Percentiles rank a stretch among this genome's conserved stretches.
These are phyloP conservation scores for Druon quercuslanigerum DNA, from an alignment of 1,140 invertebrate species.

Conservation along the genomic window DNA sequence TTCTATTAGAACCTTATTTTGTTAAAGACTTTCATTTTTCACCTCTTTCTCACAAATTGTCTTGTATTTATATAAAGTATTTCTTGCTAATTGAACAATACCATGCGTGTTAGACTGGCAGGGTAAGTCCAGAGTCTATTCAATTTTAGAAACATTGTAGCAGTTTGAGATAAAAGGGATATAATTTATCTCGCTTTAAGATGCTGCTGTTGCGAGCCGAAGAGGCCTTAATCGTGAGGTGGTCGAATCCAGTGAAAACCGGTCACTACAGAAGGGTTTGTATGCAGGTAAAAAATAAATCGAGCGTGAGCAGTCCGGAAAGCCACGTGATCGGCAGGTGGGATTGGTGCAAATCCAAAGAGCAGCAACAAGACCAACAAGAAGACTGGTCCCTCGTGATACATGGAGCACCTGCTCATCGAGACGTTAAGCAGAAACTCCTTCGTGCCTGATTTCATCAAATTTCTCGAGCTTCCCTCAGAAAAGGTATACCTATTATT, in stretches of 20 bases:
- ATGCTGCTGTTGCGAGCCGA: neutral
- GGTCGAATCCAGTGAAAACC: slow-evolving; percentile 40
- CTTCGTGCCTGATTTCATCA: slow-evolving; percentile 46
- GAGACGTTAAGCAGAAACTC: slow-evolving; percentile 48
- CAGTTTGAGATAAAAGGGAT: slow-evolving; percentile 22
- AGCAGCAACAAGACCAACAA: slow-evolving; percentile 53
- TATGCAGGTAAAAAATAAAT: slow-evolving; percentile 46
- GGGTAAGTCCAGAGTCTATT: slow-evolving; percentile 3
- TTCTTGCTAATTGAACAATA: neutral
- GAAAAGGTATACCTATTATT: slow-evolving; percentile 2
- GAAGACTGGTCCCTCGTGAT: slow-evolving; percentile 53
- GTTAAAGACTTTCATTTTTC: neutral
- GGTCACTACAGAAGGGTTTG: slow-evolving; percentile 31
- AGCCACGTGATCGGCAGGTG: slow-evolving; percentile 54
- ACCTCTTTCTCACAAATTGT: neutral
- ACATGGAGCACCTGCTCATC: slow-evolving; percentile 52
- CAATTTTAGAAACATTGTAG: neutral
- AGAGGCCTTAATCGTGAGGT: slow-evolving; percentile 19
- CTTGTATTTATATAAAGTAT: neutral
- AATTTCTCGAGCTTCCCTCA: slow-evolving; percentile 14
- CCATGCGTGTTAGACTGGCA: neutral
- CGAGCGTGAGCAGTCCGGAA: slow-evolving; percentile 51
- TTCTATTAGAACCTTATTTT: no score
- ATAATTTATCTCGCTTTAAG: slow-evolving; percentile 21
- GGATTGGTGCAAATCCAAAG: slow-evolving; percentile 52